phyloP scores from a whole-genome alignment of 2,113 vertebrate species.

The Noctilio leporinus region DNA sequence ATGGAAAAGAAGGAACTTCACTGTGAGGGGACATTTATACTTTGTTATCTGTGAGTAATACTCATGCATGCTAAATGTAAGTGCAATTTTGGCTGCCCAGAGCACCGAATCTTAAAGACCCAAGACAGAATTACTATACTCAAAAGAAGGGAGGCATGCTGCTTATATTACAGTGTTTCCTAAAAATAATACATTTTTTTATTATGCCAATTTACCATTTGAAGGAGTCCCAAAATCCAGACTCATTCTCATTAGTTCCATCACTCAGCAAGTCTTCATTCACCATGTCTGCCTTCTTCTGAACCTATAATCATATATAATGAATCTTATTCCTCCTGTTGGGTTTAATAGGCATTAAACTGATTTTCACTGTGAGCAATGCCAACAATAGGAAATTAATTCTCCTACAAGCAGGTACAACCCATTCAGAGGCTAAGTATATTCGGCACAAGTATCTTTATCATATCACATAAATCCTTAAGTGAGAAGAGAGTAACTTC shows the following conservation, averaged over 20 bases:
- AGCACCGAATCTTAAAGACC: neutral
- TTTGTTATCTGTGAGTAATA: neutral
- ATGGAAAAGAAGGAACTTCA: neutral
- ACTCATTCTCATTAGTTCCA: slow-evolving; percentile 86
- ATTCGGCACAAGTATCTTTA: neutral
- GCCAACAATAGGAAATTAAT: neutral
- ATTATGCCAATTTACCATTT: slow-evolving; percentile 83
- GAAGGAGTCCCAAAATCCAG: slow-evolving; percentile 96
- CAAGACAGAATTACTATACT: neutral
- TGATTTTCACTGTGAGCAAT: neutral
- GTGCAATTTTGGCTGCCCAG: neutral
- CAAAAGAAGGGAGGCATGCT: neutral
- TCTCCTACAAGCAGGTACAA: neutral
- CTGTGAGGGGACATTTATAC: neutral
- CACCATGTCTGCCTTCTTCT: slow-evolving; percentile 96
- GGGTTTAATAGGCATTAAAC: neutral
- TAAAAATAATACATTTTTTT: neutral
- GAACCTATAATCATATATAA: slow-evolving; percentile 83
- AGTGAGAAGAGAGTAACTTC: neutral
- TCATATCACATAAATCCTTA: neutral
- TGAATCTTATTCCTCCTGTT: neutral
- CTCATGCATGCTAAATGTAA: neutral
- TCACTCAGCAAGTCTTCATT: slow-evolving; percentile 96
- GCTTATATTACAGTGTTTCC: neutral
- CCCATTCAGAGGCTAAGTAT: too few species aligned